Percentiles rank a stretch among this genome's conserved stretches.
Conservation (phyloP, 2,888 invertebrate genomes). For the Prenolepis imparis region DNA sequence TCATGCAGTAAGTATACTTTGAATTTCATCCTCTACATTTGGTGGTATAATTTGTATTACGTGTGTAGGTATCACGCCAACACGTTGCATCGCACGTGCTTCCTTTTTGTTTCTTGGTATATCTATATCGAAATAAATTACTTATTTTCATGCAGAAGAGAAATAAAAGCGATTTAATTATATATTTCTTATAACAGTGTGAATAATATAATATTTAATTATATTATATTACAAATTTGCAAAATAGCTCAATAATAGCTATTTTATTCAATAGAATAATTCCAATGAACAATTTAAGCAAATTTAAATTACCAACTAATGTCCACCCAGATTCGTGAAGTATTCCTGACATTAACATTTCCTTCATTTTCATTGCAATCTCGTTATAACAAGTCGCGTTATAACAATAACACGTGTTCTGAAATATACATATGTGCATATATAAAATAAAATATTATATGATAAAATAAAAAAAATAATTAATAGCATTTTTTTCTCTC, state of each 20-base stretch:
- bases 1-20: conserved; percentile 14
- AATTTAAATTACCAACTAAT: conserved; percentile 80
- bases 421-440: conserved; percentile 29
- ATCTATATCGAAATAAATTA: conserved; percentile 12
- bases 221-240: conserved; percentile 8
- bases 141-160: background rate
- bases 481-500: background rate
- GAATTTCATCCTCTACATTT: background rate
- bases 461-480: background rate
- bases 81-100: conserved; percentile 85
- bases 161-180: background rate
- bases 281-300: background rate
- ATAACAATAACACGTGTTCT: conserved; percentile 59
- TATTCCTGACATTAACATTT: conserved; percentile 81
- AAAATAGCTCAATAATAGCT: background rate
- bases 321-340: conserved; percentile 84
- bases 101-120: conserved; percentile 86
- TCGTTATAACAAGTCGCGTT: conserved; percentile 74
- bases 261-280: background rate
- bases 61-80: conserved; percentile 87
- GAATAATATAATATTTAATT: background rate
- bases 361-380: conserved; percentile 81
- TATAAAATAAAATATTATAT: background rate
- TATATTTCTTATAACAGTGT: background rate
- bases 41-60: conserved; percentile 86